Base-by-base conservation (phyloP, 2,797 vertebrate genomes). In the Mus spretus region DNA sequence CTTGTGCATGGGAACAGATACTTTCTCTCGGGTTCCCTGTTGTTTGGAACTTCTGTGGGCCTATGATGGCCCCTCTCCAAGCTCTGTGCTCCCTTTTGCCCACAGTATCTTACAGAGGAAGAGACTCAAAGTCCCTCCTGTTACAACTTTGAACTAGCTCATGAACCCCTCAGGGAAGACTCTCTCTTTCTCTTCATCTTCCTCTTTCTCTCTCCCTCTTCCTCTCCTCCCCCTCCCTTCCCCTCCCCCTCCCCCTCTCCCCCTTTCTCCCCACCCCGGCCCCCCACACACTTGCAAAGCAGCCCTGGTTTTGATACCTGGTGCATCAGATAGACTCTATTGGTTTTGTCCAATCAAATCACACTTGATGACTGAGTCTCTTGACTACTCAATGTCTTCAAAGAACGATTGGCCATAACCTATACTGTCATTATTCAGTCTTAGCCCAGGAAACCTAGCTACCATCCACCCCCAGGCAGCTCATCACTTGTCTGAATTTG, bases 251-350 rank as follows among this genome's bases (percentile, higher is more conserved):
- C n/a, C n/a, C 28, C 34, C 11, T n/a, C 63, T 31, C 34, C 67
- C 7, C 12, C 28, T n/a, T 70, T 37, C 6, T 37, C 2, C n/a
- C 17, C 31, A 0, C 34, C 0, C 6, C 50, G 1, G 1, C 31
- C 37, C 14, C 10, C 8, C 75, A 28, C 0, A 2, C 24, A 11
- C 40, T 63, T 84, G 22, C 26, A 72, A 59, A 89, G 10, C 47
- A 34, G 34, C 14, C 1, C 44, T 70, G 22, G 26, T 12, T 47
- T 4, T 37, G 81, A 53, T 31, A 55, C 19, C 59, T 59, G 78
- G 59, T 80, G 3, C n/a, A 24, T 34, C 34, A 34, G 34, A 59
- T 0, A 44, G 47, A 77, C 53, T 72, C 44, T 17, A 47, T 13
- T 13, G 61, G 4, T 20, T 24, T 12, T 34, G 26, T 81, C n/a